Evolutionary conservation across 2,113 vertebrate species (phyloP).

Genomic region (Echinops telfairi): DNA sequence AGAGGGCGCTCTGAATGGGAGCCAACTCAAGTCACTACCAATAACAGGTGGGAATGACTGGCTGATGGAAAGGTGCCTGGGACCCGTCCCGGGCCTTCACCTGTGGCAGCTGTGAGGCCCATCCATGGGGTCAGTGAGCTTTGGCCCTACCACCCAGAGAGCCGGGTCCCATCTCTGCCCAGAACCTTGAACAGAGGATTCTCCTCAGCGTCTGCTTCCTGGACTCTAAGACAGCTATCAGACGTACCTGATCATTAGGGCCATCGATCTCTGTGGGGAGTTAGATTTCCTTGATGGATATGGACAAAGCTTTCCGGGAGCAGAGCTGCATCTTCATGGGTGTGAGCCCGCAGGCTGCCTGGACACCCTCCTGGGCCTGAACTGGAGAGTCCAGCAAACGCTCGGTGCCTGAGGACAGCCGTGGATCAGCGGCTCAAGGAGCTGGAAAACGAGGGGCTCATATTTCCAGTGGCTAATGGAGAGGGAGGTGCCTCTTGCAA

Average conservation of each 20-base stretch:
- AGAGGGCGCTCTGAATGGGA: not conserved
- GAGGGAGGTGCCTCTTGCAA: too few relatives aligned
- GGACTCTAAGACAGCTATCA: not conserved
- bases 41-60: too few relatives aligned
- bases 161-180: too few relatives aligned
- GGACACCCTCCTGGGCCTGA: too few relatives aligned
- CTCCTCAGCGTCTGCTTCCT: not conserved
- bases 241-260: not conserved
- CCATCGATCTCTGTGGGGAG: not conserved
- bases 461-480: not conserved
- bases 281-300: too few relatives aligned
- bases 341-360: not conserved
- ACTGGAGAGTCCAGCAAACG: not conserved
- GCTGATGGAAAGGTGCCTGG: accelerated
- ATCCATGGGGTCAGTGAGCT: not conserved
- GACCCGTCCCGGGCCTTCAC: too few relatives aligned
- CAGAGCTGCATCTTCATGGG: not conserved
- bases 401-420: not conserved
- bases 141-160: not conserved
- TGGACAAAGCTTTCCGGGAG: too few relatives aligned
- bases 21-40: not conserved
- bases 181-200: not conserved
- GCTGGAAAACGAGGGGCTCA: not conserved
- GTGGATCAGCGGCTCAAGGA: not conserved
- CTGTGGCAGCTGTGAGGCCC: too few relatives aligned